Percentiles rank a stretch among this genome's conserved stretches.
Evolutionary conservation across 2,888 invertebrate species (phyloP).

Genomic region (Drosophila kuntzei): DNA sequence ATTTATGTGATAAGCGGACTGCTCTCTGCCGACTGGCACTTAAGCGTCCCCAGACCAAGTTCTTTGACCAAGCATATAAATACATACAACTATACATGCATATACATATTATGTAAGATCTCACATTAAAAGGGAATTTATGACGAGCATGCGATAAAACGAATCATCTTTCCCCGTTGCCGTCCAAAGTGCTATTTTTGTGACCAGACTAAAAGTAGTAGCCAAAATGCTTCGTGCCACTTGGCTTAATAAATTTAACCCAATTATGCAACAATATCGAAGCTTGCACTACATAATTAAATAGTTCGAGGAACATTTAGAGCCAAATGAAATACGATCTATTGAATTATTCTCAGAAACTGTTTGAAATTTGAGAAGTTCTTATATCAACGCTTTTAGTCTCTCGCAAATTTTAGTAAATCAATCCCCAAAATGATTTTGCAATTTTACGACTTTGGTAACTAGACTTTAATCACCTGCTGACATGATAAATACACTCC

Average conservation of each 20-base stretch:
- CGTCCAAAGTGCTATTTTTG: constrained; percentile 38
- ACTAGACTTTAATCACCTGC: constrained; percentile 51
- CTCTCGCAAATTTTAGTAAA: not conserved
- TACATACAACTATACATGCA: constrained; percentile 5
- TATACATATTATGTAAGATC: constrained; percentile 51
- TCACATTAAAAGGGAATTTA: constrained; percentile 69
- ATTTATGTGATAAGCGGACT: constrained; percentile 60
- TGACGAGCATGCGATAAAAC: constrained; percentile 49
- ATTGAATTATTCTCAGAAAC: not conserved
- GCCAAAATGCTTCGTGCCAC: constrained; percentile 15
- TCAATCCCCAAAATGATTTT: constrained; percentile 22
- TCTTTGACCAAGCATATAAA: constrained; percentile 3
- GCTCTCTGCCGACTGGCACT: constrained; percentile 28
- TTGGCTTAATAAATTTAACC: constrained; percentile 11
- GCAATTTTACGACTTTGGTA: constrained; percentile 43
- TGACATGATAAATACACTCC: constrained; percentile 43
- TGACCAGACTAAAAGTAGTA: constrained; percentile 17
- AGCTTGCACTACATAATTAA: constrained; percentile 6
- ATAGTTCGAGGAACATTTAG: not conserved
- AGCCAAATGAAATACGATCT: not conserved
- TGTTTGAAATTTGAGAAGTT: not conserved
- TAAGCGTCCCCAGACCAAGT: constrained; percentile 21
- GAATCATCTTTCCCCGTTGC: constrained; percentile 26
- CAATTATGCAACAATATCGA: constrained; percentile 11
- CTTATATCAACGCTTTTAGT: not conserved